Base-by-base conservation (phyloP, 2,888 invertebrate genomes). In the Platycheirus albimanus region DNA sequence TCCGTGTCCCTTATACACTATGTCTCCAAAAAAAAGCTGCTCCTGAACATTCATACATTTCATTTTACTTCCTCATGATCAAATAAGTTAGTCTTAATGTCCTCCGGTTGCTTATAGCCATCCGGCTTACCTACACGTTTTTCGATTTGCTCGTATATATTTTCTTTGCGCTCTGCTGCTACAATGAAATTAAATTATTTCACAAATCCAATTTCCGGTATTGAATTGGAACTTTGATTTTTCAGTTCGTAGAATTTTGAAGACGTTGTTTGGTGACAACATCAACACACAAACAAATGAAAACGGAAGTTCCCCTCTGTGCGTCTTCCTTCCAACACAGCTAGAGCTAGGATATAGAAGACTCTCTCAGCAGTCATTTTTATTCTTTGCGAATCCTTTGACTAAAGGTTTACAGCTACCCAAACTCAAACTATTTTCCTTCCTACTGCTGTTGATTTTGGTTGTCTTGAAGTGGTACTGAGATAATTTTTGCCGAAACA, bases 201-300 rank as follows among this genome's bases (percentile, higher is more conserved):
- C 72, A 52, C 76, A 85, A 86, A 86, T 85, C 79, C 85, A 86
- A 86, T 86, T 86, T 86, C 85, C 86, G 70, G 38, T 77, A 66
- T 78, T 86, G 79, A 86, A 86, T 86, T 86, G 84, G 64, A 80
- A 71, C 78, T 86, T 85, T 85, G 86, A 85, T 86, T 85, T 81
- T 79, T 84, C 64, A 83, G 69, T 81, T 71, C 74, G 72, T 58
- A 45, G 64, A 74, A 64, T 78, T 74, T 74, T 41, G 56, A 72
- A 78, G 77, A 74, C 77, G 67, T 63, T 24, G 24, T 69, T 69
- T 74, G 41, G 77, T 69, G 72, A 77, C 38, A 45, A 63, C 61
- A 56, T 49, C 24, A 56, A 69, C 17, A 69, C 58, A 61, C 64
- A 56, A 67, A 64, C 64, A 33, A 61, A 64, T 11, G 30, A 24